These are phyloP conservation scores for Nectonema munidae DNA, from an alignment of 2,888 invertebrate genomes.

Conservation along the genomic window DNA sequence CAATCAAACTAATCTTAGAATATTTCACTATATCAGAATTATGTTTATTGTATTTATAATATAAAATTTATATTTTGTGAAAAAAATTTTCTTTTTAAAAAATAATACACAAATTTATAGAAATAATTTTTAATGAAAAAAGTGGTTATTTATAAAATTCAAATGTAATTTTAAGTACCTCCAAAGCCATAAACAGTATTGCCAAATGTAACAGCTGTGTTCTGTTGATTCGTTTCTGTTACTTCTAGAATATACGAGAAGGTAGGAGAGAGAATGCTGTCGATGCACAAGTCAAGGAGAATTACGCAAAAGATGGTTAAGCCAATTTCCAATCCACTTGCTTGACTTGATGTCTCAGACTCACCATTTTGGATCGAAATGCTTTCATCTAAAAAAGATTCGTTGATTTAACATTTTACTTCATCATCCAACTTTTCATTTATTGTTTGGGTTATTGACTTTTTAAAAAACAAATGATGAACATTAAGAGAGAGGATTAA, in stretches of 20 bases:
- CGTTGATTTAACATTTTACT: no score
- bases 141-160: no score
- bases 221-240: constrained; percentile 7
- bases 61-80: neutral
- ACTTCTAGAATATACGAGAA: constrained; percentile 9
- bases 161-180: neutral
- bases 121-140: constrained; percentile 1
- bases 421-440: no score
- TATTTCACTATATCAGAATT: no score
- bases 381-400: no score
- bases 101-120: neutral
- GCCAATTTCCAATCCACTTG: no score
- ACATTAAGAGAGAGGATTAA: no score
- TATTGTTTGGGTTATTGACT: no score
- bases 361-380: no score
- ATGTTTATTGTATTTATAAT: neutral
- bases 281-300: constrained; percentile 1
- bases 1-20: no score
- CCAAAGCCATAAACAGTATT: neutral
- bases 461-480: no score
- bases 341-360: no score
- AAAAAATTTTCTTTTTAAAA: neutral
- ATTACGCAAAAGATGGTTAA: constrained; percentile 11
- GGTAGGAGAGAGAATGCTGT: constrained; percentile 6
- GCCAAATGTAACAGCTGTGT: neutral